These are phyloP conservation scores for Lonchura striata DNA, from an alignment of 2,113 vertebrate species.

Conservation along the genomic window DNA sequence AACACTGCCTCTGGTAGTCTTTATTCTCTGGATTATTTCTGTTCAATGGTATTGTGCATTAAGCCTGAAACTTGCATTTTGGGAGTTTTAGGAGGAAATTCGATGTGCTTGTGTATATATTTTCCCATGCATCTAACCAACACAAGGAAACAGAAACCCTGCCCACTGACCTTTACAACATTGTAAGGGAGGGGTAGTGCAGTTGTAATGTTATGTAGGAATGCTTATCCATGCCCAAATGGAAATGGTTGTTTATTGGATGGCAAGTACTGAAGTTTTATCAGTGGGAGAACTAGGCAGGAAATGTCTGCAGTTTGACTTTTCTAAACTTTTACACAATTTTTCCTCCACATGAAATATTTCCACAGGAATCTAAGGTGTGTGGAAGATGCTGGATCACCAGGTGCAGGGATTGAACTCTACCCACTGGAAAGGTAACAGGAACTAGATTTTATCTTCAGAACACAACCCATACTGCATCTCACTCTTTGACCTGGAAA, in stretches of 20 bases:
- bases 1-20: neutral
- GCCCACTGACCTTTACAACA: neutral
- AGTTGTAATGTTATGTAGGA: neutral
- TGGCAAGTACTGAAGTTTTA: neutral
- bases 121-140: neutral
- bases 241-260: neutral
- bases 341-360: conserved; percentile 46
- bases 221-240: neutral
- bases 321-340: neutral
- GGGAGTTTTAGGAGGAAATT: neutral
- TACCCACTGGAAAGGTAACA: conserved; percentile 45
- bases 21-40: neutral
- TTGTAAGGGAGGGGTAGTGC: neutral
- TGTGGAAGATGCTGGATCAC: conserved; percentile 33
- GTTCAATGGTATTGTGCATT: neutral
- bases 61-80: neutral
- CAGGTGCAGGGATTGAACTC: conserved; percentile 29
- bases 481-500: neutral
- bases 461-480: neutral
- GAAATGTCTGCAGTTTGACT: neutral
- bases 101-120: neutral
- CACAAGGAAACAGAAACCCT: neutral
- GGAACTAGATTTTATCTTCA: conserved; percentile 2
- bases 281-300: neutral
- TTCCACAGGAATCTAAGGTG: conserved; percentile 41